Evolutionary conservation across 2,888 invertebrate genomes (phyloP), one percentile per base, ranked within the genome.

Genomic region (Ctena decussata): DNA sequence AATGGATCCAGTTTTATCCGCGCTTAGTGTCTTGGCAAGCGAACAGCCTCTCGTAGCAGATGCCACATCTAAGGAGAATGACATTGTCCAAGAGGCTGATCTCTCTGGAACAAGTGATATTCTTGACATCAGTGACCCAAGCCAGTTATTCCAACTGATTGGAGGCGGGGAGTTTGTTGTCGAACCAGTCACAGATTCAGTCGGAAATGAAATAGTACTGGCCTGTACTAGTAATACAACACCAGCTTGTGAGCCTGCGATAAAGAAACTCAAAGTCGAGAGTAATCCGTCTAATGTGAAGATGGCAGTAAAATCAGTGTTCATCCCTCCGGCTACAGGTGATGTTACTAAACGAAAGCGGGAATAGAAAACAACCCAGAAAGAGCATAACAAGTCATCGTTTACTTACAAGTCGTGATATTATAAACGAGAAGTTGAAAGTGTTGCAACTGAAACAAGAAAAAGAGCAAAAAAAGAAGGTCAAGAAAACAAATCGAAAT

Each of bases 341-440:
- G 27, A 35, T 6, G 11, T 39, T 11, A 60, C 44, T 30, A 60
- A 77, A 21, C 49, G n/a, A 49, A 49, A 49, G n/a, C 49, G 49
- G 21, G 49, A 21, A 49, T 21, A n/a, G 49, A 37, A 35, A 65
- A n/a, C 57, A 37, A 44, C 24, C 35, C 27, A 77, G 32, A 12
- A 77, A 60, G 39, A 21, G 41, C n/a, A 60, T 57, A 37, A 80
- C 73, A 32, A 39, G n/a, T 21, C 80, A 80, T 65, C 80, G 80
- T n/a, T 41, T 80, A 30, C 80, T 80, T 73, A 80, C 80, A 39
- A 65, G 73, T n/a, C 49, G n/a, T 5, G 49, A 49, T 49, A n/a
- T 49, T 21, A 49, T 49, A 21, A 49, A 49, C n/a, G 49, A 49
- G 49, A 49, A 49, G n/a, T 21, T 49, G 49, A 49, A 49, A 21